Evolutionary conservation across 1,140 invertebrate species (phyloP).

Genomic region (Contarinia nasturtii): DNA sequence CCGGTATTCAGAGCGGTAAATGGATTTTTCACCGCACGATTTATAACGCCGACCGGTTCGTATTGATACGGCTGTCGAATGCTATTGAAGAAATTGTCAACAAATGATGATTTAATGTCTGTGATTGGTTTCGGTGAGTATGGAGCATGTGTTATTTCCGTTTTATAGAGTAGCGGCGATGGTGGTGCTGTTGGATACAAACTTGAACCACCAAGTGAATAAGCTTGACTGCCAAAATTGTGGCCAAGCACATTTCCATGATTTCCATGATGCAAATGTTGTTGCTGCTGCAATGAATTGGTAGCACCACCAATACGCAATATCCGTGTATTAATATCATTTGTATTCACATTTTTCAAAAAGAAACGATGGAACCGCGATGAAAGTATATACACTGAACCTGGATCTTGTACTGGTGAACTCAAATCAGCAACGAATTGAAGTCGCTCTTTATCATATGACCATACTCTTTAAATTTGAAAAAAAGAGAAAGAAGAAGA

Average conservation of each 20-base stretch:
- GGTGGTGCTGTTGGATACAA: not conserved
- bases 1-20: constrained; percentile 20
- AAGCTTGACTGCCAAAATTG: too few relatives aligned
- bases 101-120: constrained; percentile 5
- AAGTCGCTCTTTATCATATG: constrained; percentile 41
- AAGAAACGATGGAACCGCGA: constrained; percentile 63
- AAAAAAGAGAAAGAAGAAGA: too few relatives aligned
- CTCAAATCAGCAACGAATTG: constrained; percentile 57
- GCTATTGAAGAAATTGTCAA: constrained; percentile 11
- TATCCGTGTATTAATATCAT: constrained; percentile 41
- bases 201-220: not conserved
- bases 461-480: constrained; percentile 33
- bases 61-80: constrained; percentile 14
- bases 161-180: not conserved
- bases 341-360: constrained; percentile 31
- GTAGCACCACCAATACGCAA: constrained; percentile 26
- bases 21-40: constrained; percentile 13
- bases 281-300: constrained; percentile 6
- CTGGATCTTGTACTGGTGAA: constrained; percentile 39
- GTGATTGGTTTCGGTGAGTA: constrained; percentile 9
- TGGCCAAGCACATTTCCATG: not conserved
- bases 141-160: not conserved
- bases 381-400: constrained; percentile 44
- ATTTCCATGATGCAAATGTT: not conserved
- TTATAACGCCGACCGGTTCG: constrained; percentile 12